These are phyloP conservation scores for Cydia splendana DNA, from an alignment of 1,140 invertebrate species.

Conservation along the genomic window DNA sequence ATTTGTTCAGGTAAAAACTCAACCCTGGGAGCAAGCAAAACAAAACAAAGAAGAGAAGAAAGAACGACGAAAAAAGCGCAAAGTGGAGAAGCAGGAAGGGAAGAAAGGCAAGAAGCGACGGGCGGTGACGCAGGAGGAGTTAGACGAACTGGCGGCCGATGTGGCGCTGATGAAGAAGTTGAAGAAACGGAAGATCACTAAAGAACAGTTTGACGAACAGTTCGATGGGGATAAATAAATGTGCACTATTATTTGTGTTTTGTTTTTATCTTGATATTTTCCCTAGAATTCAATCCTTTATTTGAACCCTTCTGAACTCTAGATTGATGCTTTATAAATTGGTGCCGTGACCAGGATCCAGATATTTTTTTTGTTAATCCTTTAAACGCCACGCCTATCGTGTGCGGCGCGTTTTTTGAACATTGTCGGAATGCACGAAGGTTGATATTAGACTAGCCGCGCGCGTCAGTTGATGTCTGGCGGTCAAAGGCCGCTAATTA, in stretches of 20 bases:
- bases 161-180: conserved; percentile 92
- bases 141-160: conserved; percentile 92
- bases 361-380: too few species aligned
- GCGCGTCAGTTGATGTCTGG: too few species aligned
- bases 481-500: too few species aligned
- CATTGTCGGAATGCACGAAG: too few species aligned
- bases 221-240: conserved; percentile 75
- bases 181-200: conserved; percentile 90
- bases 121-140: conserved; percentile 86
- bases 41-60: conserved; percentile 86
- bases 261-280: not conserved
- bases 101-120: conserved; percentile 78
- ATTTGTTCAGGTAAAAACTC: conserved; percentile 83
- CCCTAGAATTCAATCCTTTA: too few species aligned
- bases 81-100: conserved; percentile 71
- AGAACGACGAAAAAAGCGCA: conserved; percentile 80
- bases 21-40: conserved; percentile 91
- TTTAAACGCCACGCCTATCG: too few species aligned
- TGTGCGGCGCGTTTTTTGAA: too few species aligned
- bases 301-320: too few species aligned
- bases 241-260: conserved; percentile 32
- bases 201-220: conserved; percentile 82
- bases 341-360: too few species aligned
- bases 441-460: too few species aligned
- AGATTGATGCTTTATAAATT: too few species aligned